Conservation (phyloP, 2,797 vertebrate genomes). For the Epinephelus malabaricus region DNA sequence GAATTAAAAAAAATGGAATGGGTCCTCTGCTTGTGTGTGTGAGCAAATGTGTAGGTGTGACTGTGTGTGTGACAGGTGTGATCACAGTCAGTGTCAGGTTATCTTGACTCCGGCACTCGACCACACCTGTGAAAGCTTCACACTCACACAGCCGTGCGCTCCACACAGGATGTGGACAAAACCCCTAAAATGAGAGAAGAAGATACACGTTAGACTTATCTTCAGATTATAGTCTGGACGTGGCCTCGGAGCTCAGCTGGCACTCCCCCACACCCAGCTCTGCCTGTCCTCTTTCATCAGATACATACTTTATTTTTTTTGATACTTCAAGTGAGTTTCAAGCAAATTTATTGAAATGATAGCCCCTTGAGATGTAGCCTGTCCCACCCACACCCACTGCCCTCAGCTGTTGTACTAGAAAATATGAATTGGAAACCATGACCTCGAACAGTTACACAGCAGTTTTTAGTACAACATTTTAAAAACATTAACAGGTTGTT, state of each 20-base stretch:
- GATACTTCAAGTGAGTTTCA: no score
- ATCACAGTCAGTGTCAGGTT: slow-evolving; percentile 48
- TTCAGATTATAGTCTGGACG: not conserved
- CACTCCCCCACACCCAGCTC: not conserved
- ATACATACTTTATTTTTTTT: slow-evolving; percentile 14
- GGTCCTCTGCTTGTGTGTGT: slow-evolving; percentile 22
- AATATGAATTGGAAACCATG: no score
- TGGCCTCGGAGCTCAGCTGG: slow-evolving; percentile 20
- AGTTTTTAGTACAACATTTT: no score
- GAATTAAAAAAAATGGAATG: not conserved
- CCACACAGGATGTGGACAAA: not conserved
- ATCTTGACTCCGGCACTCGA: slow-evolving; percentile 27
- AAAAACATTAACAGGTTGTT: no score
- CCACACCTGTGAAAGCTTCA: slow-evolving; percentile 20
- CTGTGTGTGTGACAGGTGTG: slow-evolving; percentile 36
- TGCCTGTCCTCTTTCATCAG: slow-evolving; percentile 32
- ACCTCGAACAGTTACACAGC: no score
- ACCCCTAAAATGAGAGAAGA: not conserved
- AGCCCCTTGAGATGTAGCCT: no score
- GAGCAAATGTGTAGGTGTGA: slow-evolving; percentile 27
- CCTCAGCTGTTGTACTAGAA: no score
- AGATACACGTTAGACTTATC: not conserved
- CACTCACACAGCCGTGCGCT: not conserved
- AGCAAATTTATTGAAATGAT: no score
- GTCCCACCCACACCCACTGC: no score